Conservation (phyloP, 1,140 invertebrate genomes). For the Drosophila pseudoananassae region DNA sequence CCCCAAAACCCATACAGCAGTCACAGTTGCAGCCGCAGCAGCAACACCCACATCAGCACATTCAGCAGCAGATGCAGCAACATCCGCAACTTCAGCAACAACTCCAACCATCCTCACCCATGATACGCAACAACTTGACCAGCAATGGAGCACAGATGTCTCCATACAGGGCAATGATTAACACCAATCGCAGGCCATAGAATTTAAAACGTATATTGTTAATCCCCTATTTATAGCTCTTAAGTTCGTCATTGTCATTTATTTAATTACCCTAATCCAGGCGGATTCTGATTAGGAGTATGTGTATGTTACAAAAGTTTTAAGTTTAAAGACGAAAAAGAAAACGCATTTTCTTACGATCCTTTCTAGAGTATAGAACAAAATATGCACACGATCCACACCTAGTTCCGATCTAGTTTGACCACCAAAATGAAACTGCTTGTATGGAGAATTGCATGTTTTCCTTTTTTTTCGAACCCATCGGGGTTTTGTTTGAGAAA, state of each 20-base stretch:
- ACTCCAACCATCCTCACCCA: conserved; percentile 2
- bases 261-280: conserved; percentile 14
- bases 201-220: background rate
- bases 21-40: background rate
- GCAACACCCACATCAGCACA: no score
- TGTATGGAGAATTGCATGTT: background rate
- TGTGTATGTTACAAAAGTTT: background rate
- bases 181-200: conserved; percentile 12
- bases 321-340: background rate
- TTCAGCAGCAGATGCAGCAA: background rate
- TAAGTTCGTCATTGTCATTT: conserved; percentile 22
- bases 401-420: background rate
- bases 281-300: background rate
- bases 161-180: conserved; percentile 1
- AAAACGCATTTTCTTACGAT: background rate
- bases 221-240: conserved; percentile 4
- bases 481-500: background rate
- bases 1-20: conserved; percentile 22
- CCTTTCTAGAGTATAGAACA: background rate
- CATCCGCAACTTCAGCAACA: background rate
- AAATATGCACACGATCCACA: background rate
- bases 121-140: conserved; percentile 1
- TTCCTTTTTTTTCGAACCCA: background rate
- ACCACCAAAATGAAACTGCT: background rate
- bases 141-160: background rate